Evolutionary conservation across 2,888 invertebrate species (phyloP).

Genomic region (Drosophila picticornis): DNA sequence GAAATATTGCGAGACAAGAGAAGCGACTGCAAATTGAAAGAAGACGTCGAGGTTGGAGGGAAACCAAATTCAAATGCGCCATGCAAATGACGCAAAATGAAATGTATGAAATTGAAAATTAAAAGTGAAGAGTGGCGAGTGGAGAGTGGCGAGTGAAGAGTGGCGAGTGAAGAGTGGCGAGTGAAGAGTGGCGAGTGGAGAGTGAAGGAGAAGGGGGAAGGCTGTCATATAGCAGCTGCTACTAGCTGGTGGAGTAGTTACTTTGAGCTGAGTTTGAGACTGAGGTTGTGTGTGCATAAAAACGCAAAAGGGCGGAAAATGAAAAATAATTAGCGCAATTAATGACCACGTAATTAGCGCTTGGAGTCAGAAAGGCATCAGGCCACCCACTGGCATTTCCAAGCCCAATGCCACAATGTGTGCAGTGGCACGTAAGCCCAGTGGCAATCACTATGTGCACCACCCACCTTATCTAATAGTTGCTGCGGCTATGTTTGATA

Average conservation of each 20-base stretch:
- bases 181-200: neutral
- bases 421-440: constrained; percentile 67
- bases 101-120: constrained; percentile 74
- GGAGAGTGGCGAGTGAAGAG: neutral
- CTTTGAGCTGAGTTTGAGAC: constrained; percentile 1
- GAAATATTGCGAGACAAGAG: neutral
- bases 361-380: constrained; percentile 56
- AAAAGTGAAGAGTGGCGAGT: constrained; percentile 11
- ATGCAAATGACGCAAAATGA: constrained; percentile 76
- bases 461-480: constrained; percentile 55
- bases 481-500: constrained; percentile 74
- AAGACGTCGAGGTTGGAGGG: neutral
- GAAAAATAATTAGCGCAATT: constrained; percentile 84
- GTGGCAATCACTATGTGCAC: constrained; percentile 9
- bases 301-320: constrained; percentile 60
- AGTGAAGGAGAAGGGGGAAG: neutral
- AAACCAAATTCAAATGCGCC: constrained; percentile 45
- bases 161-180: neutral
- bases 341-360: constrained; percentile 83
- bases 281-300: constrained; percentile 36
- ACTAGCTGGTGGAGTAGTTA: neutral
- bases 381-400: neutral
- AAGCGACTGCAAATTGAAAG: neutral
- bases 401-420: constrained; percentile 58
- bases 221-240: constrained; percentile 15